Base-by-base conservation (phyloP, 2,113 vertebrate species). In the Pterocles burchelli region DNA sequence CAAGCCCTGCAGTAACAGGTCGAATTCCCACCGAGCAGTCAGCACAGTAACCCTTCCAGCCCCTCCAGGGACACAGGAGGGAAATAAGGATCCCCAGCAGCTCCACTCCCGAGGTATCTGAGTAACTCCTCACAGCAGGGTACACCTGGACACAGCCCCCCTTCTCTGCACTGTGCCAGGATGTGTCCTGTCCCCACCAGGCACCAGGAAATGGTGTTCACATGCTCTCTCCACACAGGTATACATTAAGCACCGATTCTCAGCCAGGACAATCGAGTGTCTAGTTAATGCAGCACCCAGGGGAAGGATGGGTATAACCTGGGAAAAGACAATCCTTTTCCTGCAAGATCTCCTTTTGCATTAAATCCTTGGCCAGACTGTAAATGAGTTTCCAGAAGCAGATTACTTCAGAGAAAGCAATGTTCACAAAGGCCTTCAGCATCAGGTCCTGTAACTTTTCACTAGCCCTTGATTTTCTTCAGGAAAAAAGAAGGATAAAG, bases 201-300 rank as follows among this genome's bases (percentile, higher is more conserved):
- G 46, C 46, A 67, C 52, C 24, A 22, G n/a, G 29, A 74, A 45
- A 38, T 21, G 52, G 14, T 9, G 20, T 36, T n/a, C 54, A n/a
- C 6, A 25, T n/a, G 45, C 28, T 17, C 59, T n/a, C 66, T 72
- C 24, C 4, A 5, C 45, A 29, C 45, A 34, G 24, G 45, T 25
- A 4, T 13, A 45, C 1, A 1, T 28, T 33, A 51, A 63, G 20
- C 36, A 55, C 57, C n/a, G n/a, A 24, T 0, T 22, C 19, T 0
- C 18, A 33, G 20, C 16, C 13, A n/a, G 43, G 63, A 45, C 18
- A 52, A 31, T 1, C 0, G 3, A 7, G 38, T 33, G 29, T 10
- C 52, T 2, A 4, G 66, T 46, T 73, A 22, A 59, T 16, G 52
- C 3, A 20, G 51, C 58, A 34, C 7, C 38, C 7, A 8, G 21